Base-by-base conservation (phyloP, 2,888 invertebrate genomes). In the Nomada fabriciana region DNA sequence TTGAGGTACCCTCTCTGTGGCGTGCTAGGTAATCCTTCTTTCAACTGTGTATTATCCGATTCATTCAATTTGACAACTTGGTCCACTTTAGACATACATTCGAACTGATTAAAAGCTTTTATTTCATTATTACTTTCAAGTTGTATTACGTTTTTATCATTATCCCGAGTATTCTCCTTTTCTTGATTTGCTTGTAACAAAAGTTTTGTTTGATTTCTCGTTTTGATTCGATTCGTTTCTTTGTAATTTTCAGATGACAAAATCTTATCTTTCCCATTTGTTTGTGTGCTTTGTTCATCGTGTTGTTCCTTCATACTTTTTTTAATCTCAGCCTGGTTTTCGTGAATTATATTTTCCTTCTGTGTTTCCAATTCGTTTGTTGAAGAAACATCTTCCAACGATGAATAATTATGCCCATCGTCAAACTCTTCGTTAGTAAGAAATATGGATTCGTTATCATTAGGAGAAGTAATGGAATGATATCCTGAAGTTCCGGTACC, bases 401-500 rank as follows among this genome's bases (percentile, higher is more conserved):
- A n/a, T 1, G 42, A 55, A 57, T n/a, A 80, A 29, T 73, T 43
- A 20, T 68, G 18, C 55, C 73, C 83, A 13, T 82, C 63, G 11
- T 83, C 83, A 11, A 65, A 70, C 18, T 74, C 78, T 65, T 77
- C 67, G 0, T 29, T 59, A 43, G 55, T 60, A 1, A 53, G 68
- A 20, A 65, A 42, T 13, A 70, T 5, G 20, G 42, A 78, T 10
- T 78, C 63, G 36, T 68, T 57, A 59, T 69, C 61, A n/a, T 68
- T 76, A 11, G 53, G 23, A 1, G 76, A 65, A 11, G 74, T 36
- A 29, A 53, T 57, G 2, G 83, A 84, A 57, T 72, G 52, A 65
- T 84, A 84, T 7, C 76, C 80, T 0, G 83, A 84, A 18, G 80
- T 84, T 47, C 71, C 69, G 13, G 80, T 84, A 23, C 57, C 69